Evolutionary conservation across 2,113 vertebrate species (phyloP), one percentile per base, ranked within the genome.

Genomic region (Plecotus auritus): DNA sequence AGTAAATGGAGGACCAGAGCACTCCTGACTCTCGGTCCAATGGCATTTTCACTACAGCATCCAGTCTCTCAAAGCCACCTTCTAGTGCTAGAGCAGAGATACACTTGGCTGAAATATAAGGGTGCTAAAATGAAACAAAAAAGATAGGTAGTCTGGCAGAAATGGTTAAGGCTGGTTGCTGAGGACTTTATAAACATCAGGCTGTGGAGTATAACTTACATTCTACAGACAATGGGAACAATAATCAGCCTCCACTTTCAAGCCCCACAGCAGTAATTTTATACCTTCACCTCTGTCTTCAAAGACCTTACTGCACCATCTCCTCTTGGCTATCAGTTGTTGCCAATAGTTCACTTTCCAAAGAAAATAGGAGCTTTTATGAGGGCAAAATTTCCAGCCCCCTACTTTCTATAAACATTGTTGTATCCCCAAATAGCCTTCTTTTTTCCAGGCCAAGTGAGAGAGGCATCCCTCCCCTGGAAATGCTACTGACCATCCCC

Each of bases 321-420:
- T 95, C 45, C 73, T 22, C 77, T 82, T 70, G 30, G 54, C 69
- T 72, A 28, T 82, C 73, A n/a, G 42, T 32, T 80, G 32, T 16
- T 93, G 51, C 69, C 85, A 85, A 85, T 76, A 40, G 51, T 66
- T 66, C 84, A 72, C 64, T 76, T 93, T 14, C 32, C 56, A 94
- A 89, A 94, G 76, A 96, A 95, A 94, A 91, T 0, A 77, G 30
- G 90, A 81, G 77, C 30, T 93, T 94, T 95, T 77, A 81, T 7
- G 13, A 94, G 17, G 14, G 56, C 67, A 95, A 92, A 59, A 82
- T 42, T 77, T 72, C 37, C 2, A 73, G 32, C 6, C 59, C 28
- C 30, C 51, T 56, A 17, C 37, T 54, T 69, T 64, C 80, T 70
- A 28, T 30, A 80, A 37, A 70, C 23, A 18, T 64, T 22, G 61